Evolutionary conservation across 2,888 invertebrate species (phyloP).

Genomic region (Clistopyga incitator): DNA sequence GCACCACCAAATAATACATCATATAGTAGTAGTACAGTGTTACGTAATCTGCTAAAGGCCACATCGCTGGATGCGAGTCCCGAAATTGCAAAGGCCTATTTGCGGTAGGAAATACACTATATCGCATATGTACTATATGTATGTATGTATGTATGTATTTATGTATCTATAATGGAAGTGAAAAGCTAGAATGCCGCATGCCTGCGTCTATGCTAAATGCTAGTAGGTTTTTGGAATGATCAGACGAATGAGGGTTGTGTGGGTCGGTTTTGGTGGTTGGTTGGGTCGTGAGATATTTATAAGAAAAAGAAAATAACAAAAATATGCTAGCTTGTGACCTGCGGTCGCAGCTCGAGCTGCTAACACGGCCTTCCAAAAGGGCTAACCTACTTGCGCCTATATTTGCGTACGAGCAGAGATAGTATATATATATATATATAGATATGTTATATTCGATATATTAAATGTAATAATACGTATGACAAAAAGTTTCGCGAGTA

Average conservation of each 20-base stretch:
- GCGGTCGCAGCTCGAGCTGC: constrained; percentile 63
- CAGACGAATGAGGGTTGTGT: constrained; percentile 49
- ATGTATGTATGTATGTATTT: constrained; percentile 27
- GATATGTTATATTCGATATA: constrained; percentile 47
- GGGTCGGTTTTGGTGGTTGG: constrained; percentile 39
- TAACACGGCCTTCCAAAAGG: constrained; percentile 55
- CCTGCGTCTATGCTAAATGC: constrained; percentile 82
- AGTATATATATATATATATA: constrained; percentile 48
- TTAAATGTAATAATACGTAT: constrained; percentile 53
- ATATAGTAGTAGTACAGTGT: constrained; percentile 42
- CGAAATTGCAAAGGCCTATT: constrained; percentile 47
- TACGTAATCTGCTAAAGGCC: constrained; percentile 43
- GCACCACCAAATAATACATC: constrained; percentile 63
- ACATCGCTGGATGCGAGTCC: constrained; percentile 51
- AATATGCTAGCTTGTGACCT: constrained; percentile 63
- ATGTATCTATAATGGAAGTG: constrained; percentile 51
- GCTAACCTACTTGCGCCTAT: constrained; percentile 78
- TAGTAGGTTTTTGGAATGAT: constrained; percentile 68
- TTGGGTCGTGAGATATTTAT: constrained; percentile 55
- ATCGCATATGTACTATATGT: constrained; percentile 30
- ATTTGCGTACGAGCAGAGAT: constrained; percentile 73
- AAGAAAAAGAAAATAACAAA: constrained; percentile 60
- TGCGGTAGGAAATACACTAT: constrained; percentile 29
- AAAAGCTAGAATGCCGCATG: constrained; percentile 79
- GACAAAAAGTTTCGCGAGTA: constrained; percentile 69